phyloP scores from a whole-genome alignment of 2,888 invertebrate species.

The Pyrocoelia pectoralis region DNA sequence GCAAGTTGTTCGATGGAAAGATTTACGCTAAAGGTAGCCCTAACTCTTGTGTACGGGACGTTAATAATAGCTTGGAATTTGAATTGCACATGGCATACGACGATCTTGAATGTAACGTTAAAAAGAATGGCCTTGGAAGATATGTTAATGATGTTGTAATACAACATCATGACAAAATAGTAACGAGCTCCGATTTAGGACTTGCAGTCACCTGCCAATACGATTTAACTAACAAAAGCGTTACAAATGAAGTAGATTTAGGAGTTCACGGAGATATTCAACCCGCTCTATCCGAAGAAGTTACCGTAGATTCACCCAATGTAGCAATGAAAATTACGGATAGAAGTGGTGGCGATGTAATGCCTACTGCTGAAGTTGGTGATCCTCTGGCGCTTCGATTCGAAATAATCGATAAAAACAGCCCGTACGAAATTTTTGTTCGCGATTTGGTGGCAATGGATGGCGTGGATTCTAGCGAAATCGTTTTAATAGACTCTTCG shows the following conservation, averaged over 20 bases:
- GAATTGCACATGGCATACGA: slow-evolving; percentile 92
- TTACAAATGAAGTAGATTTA: slow-evolving; percentile 89
- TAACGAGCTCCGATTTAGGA: slow-evolving; percentile 92
- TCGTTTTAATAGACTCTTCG: slow-evolving; percentile 87
- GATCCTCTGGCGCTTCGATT: slow-evolving; percentile 91
- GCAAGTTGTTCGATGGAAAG: slow-evolving; percentile 92
- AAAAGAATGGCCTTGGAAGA: slow-evolving; percentile 83
- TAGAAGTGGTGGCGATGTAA: slow-evolving; percentile 82
- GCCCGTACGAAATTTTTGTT: slow-evolving; percentile 95
- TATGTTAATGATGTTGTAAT: slow-evolving; percentile 89
- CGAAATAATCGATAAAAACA: slow-evolving; percentile 91
- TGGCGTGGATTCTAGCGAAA: slow-evolving; percentile 91
- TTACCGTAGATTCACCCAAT: slow-evolving; percentile 92
- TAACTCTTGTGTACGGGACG: slow-evolving; percentile 90
- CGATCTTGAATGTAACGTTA: slow-evolving; percentile 91
- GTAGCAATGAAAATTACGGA: slow-evolving; percentile 94
- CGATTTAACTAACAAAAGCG: slow-evolving; percentile 92
- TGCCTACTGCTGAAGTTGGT: slow-evolving; percentile 90
- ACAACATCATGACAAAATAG: slow-evolving; percentile 95
- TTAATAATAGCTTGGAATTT: slow-evolving; percentile 87
- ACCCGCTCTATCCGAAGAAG: slow-evolving; percentile 87
- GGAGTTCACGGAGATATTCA: slow-evolving; percentile 88
- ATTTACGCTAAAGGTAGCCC: slow-evolving; percentile 95
- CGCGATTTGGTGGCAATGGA: slow-evolving; percentile 94
- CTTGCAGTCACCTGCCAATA: slow-evolving; percentile 94